A percentile compares a stretch with the other conserved stretches of the same genome.
These are phyloP conservation scores for Xanthia togata DNA, from an alignment of 2,888 invertebrate species.

Conservation along the genomic window DNA sequence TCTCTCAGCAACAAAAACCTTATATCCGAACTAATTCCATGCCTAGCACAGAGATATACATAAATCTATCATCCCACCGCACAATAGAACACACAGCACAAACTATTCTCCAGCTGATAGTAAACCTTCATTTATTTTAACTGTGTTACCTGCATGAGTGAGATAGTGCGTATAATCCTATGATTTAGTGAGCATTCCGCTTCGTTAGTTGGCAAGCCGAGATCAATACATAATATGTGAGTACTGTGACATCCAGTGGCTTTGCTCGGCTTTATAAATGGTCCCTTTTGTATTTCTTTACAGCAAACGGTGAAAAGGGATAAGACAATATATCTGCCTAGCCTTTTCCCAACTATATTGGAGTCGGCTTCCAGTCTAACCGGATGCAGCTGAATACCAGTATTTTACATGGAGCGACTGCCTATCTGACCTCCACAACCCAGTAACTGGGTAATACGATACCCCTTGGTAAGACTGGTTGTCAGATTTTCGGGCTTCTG, in stretches of 20 bases:
- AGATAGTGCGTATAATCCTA: constrained; percentile 68
- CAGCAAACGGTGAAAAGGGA: too few relatives aligned
- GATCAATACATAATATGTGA: constrained; percentile 61
- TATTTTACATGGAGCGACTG: too few relatives aligned
- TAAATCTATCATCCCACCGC: constrained; percentile 34
- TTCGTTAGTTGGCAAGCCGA: constrained; percentile 65
- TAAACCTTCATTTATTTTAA: constrained; percentile 69
- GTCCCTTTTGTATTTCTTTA: background rate
- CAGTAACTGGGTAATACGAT: too few relatives aligned
- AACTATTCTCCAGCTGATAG: constrained; percentile 50
- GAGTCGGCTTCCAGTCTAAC: too few relatives aligned
- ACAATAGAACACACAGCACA: constrained; percentile 46
- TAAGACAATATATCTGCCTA: too few relatives aligned
- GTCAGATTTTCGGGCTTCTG: too few relatives aligned
- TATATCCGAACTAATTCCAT: too few relatives aligned
- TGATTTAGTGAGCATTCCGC: constrained; percentile 68
- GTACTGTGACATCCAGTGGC: constrained; percentile 35
- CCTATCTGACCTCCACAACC: too few relatives aligned
- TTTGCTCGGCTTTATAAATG: constrained; percentile 1
- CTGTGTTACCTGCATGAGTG: constrained; percentile 67
- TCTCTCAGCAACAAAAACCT: background rate
- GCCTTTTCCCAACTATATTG: too few relatives aligned
- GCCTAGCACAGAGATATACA: constrained; percentile 10
- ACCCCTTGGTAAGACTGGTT: too few relatives aligned
- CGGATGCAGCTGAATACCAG: too few relatives aligned